Evolutionary conservation across 2,888 invertebrate genomes (phyloP).

Genomic region (Tachina grossa): DNA sequence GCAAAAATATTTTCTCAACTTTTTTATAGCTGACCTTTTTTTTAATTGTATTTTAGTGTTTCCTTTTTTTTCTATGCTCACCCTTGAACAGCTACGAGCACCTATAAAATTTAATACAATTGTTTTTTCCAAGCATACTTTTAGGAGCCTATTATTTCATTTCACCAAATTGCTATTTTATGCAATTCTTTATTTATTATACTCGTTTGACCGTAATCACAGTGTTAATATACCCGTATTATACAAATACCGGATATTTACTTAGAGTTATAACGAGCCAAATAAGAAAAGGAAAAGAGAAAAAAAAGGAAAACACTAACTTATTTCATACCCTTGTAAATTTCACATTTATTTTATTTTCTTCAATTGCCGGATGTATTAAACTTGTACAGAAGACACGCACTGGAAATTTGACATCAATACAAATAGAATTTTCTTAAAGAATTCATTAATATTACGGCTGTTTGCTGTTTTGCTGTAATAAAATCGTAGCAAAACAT

Average conservation of each 20-base stretch:
- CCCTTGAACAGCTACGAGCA: too few species aligned
- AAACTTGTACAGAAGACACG: background rate
- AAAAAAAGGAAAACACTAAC: background rate
- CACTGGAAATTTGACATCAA: conserved; percentile 8
- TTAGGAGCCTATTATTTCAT: conserved; percentile 4
- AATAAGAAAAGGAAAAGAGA: background rate
- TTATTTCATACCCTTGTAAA: conserved; percentile 32
- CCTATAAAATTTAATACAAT: conserved; percentile 7
- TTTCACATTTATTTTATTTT: conserved; percentile 39
- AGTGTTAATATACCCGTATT: conserved; percentile 18
- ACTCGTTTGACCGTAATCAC: conserved; percentile 36
- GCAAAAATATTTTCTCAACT: background rate
- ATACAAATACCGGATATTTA: conserved; percentile 44
- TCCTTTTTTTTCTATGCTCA: background rate
- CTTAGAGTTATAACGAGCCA: conserved; percentile 17
- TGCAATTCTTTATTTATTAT: conserved; percentile 51
- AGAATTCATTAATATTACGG: conserved; percentile 36
- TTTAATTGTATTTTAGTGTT: background rate
- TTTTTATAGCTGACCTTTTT: background rate
- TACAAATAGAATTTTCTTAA: conserved; percentile 8
- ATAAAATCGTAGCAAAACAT: conserved; percentile 34
- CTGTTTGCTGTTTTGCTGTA: background rate
- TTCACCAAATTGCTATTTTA: conserved; percentile 12
- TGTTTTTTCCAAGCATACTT: conserved; percentile 21
- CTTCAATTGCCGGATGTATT: conserved; percentile 42